These are phyloP conservation scores for Drosophila sturtevanti DNA, from an alignment of 1,140 invertebrate genomes.

Conservation along the genomic window DNA sequence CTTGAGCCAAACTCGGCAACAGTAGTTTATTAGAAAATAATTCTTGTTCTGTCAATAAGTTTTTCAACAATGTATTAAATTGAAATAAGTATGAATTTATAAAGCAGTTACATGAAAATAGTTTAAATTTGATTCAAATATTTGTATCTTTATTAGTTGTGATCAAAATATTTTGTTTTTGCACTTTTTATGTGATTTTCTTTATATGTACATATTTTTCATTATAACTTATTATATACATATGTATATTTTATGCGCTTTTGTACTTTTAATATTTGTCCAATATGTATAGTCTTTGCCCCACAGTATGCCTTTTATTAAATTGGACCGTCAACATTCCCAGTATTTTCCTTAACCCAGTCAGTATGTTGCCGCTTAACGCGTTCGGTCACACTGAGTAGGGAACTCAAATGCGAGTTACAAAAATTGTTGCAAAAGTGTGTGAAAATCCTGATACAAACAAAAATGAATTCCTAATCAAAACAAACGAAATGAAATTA, in stretches of 20 bases:
- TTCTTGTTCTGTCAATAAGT: too few species aligned
- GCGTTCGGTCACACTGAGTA: background rate
- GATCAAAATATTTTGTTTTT: too few species aligned
- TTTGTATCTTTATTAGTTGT: too few species aligned
- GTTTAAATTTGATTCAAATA: too few species aligned
- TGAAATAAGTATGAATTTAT: too few species aligned
- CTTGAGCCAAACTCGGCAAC: too few species aligned
- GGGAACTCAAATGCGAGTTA: background rate
- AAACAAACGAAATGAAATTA: background rate
- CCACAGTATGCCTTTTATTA: background rate
- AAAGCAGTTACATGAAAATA: too few species aligned
- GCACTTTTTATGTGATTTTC: too few species aligned
- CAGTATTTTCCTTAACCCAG: background rate
- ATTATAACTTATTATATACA: too few species aligned
- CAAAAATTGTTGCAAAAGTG: background rate
- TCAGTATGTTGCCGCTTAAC: background rate
- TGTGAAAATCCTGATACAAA: background rate
- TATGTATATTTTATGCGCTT: background rate
- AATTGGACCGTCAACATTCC: background rate
- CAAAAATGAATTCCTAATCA: background rate
- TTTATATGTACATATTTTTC: too few species aligned
- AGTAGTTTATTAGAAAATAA: too few species aligned
- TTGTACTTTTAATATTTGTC: slow-evolving; percentile 1
- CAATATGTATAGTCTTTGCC: background rate
- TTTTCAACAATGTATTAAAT: too few species aligned